Evolutionary conservation across 2,797 vertebrate species (phyloP).

Genomic region (Ambastaia sidthimunki): DNA sequence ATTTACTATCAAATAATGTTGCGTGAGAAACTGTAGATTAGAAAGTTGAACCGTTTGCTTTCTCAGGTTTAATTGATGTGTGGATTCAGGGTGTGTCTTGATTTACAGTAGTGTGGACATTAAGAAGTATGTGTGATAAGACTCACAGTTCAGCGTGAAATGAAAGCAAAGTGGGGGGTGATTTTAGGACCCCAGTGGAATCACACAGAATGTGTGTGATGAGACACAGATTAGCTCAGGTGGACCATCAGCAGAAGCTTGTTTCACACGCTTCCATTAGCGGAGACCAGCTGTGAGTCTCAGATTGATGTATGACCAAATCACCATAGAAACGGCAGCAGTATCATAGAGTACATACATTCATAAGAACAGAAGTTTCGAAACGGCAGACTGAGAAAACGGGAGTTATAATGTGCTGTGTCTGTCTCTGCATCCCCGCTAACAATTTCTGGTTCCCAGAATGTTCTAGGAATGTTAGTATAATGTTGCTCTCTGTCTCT

Average conservation of each 20-base stretch:
- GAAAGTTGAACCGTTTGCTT: no score
- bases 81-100: background rate
- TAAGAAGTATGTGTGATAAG: no score
- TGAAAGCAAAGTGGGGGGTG: no score
- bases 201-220: slow-evolving; percentile 3
- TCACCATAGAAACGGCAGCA: slow-evolving; percentile 60
- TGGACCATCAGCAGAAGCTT: slow-evolving; percentile 16
- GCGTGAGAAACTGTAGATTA: no score
- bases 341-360: slow-evolving; percentile 22
- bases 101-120: background rate
- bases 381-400: background rate
- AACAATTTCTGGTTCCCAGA: no score
- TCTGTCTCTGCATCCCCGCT: no score
- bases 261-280: slow-evolving; percentile 25
- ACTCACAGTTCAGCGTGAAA: no score
- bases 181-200: slow-evolving; percentile 43
- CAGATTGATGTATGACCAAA: slow-evolving; percentile 41
- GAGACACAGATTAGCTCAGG: background rate
- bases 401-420: no score
- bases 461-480: no score
- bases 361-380: slow-evolving; percentile 1
- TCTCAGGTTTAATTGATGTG: background rate
- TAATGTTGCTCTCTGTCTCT: no score
- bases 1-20: slow-evolving; percentile 12
- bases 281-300: slow-evolving; percentile 24